phyloP scores from a whole-genome alignment of 2,888 invertebrate genomes.

The Pseudococcus jackbeardsleyi region DNA sequence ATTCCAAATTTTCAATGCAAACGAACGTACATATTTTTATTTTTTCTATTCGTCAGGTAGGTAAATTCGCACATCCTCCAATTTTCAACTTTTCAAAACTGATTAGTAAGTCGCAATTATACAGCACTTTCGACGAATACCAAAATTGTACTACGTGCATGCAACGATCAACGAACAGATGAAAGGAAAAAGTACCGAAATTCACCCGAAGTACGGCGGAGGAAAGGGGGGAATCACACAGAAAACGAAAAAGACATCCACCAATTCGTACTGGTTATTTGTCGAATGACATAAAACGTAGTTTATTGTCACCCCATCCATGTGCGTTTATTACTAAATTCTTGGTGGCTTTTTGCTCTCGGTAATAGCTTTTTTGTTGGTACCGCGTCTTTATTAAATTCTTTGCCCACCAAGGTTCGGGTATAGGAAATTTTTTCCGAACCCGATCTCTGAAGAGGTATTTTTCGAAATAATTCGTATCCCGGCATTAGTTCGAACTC shows the following conservation, averaged over 20 bases:
- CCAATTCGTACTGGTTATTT: neutral
- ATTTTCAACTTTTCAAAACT: no score
- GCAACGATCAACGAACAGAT: no score
- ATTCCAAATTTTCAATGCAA: no score
- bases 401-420: conserved; percentile 10
- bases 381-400: neutral
- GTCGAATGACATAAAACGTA: conserved; percentile 10
- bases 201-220: no score
- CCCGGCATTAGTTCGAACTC: neutral
- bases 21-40: no score
- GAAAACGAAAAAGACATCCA: neutral
- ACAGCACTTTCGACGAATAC: no score
- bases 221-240: neutral
- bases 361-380: conserved; percentile 3
- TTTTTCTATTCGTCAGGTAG: no score
- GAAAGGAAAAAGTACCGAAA: no score
- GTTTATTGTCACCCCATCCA: neutral
- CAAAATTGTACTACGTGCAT: no score
- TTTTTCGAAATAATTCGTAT: neutral
- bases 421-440: neutral
- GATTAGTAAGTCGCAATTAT: no score
- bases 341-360: neutral
- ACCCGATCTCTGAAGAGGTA: neutral
- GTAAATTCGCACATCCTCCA: no score
- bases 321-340: conserved; percentile 1